Evolutionary conservation across 2,888 invertebrate species (phyloP), one percentile per base, ranked within the genome.

Genomic region (Phoenoteleia sp.): DNA sequence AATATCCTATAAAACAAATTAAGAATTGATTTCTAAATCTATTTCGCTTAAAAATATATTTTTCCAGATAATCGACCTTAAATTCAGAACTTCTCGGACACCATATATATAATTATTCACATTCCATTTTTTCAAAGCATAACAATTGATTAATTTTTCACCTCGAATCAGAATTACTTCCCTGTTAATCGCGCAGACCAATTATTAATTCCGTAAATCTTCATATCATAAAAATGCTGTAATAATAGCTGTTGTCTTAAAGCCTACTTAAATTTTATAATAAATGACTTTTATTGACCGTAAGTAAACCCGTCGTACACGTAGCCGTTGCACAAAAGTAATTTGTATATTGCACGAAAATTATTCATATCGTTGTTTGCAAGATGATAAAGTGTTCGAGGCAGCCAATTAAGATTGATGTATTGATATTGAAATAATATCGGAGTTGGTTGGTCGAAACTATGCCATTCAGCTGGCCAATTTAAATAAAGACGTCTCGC

Each of bases 401-500:
- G 15, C 64, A 29, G 29, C 33, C 60, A 77, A 77, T 67, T 77
- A 77, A 77, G 67, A 77, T 67, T 67, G 58, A 77, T 42, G 58
- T 58, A 67, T 58, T 77, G 62, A 54, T 76, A 76, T 76, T 58
- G 54, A 64, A 54, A 54, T 64, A 27, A 62, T 62, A 49, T 74
- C 27, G 52, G 49, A 62, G 62, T 66, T 21, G 45, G 52, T 49
- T 54, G 29, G 49, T 75, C 15, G 60, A 62, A 74, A 39, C 19
- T 64, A 56, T 66, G 27, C 56, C 45, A 64, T 58, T 76, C 39
- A 21, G 56, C 27, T 45, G 33, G 23, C 45, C 45, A 36, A 54
- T 87, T 83, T 88, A 82, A 84, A 86, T 86, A 79, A 81, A 88
- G 84, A 86, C 54, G 83, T 82, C 15, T 62, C 71, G 76, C 82